A percentile compares a stretch with the other conserved stretches of the same genome.
phyloP scores from a whole-genome alignment of 2,888 invertebrate genomes.

The Boloria selene region DNA sequence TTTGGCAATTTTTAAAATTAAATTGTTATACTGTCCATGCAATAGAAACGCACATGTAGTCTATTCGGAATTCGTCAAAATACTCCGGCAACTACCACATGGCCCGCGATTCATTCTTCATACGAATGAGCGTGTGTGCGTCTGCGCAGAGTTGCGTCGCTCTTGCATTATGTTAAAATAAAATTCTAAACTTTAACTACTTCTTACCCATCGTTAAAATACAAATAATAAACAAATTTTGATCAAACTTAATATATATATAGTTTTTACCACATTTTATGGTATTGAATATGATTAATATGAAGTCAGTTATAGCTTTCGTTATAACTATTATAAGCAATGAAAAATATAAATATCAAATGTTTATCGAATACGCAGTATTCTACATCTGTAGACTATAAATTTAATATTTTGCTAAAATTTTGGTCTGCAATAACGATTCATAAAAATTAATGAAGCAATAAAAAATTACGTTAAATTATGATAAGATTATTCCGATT shows the following conservation, averaged over 20 bases:
- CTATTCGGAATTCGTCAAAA: slow-evolving; percentile 81
- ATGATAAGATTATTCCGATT: slow-evolving; percentile 11
- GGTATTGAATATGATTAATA: too few relatives aligned
- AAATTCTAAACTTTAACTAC: not conserved
- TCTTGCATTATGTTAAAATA: slow-evolving; percentile 20
- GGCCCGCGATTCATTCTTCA: slow-evolving; percentile 70
- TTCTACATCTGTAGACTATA: not conserved
- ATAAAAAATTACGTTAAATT: slow-evolving; percentile 9
- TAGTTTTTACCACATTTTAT: too few relatives aligned
- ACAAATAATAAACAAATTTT: too few relatives aligned
- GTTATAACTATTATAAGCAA: too few relatives aligned
- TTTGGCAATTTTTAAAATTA: too few relatives aligned
- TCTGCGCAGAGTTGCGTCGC: slow-evolving; percentile 46
- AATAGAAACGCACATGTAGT: slow-evolving; percentile 49
- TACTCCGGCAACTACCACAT: slow-evolving; percentile 74
- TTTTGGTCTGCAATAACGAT: not conserved
- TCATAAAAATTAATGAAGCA: slow-evolving; percentile 5
- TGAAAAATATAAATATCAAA: too few relatives aligned
- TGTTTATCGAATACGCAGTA: too few relatives aligned
- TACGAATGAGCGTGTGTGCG: slow-evolving; percentile 46
- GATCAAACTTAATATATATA: too few relatives aligned
- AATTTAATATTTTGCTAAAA: not conserved
- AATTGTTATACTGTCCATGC: slow-evolving; percentile 31
- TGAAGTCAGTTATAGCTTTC: too few relatives aligned
- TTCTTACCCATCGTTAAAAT: not conserved